Base-by-base conservation (phyloP, 2,888 invertebrate species). In the Microplitis deprimator region DNA sequence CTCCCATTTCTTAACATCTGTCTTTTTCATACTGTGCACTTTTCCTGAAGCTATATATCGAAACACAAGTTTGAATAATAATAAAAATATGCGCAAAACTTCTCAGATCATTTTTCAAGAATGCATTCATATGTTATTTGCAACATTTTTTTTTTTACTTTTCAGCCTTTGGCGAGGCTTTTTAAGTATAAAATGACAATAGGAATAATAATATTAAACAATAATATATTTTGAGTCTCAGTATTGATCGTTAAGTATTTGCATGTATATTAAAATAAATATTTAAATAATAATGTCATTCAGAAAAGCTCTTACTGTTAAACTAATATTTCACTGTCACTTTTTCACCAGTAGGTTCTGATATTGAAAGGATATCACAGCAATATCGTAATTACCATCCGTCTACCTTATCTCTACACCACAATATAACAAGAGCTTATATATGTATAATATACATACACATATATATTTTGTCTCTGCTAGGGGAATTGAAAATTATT, bases 231-330 rank as follows among this genome's bases (percentile, higher is more conserved):
- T 8, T 13, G 50, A 50, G 50, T 50, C 13, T 4, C 13, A 50
- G 50, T 50, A 50, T 50, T 13, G 50, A 50, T 50, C 13, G 50
- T 10, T 3, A 50, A 29, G 13, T 50, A 50, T 50, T 50, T 13
- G 50, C 50, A 50, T 50, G 50, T 50, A 50, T 50, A 50, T 50
- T 50, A 50, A 50, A 50, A 50, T 50, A 50, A 50, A 50, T 50
- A 50, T 50, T 50, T 50, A 8, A 50, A 50, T 13, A 50, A 50
- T 13, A 50, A 50, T 50, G 50, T 50, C 50, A 50, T 5, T 13
- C 13, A 50, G 50, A 50, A 50, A 50, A 50, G 13, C 50, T 50
- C 50, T 50, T 50, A 50, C 50, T 50, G 50, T 13, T 50, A 13
- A 50, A 50, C 50, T 50, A 50, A 50, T 50, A 50, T 50, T 50